Base-by-base conservation (phyloP, 2,888 invertebrate genomes). In the Meliscaeva auricollis region DNA sequence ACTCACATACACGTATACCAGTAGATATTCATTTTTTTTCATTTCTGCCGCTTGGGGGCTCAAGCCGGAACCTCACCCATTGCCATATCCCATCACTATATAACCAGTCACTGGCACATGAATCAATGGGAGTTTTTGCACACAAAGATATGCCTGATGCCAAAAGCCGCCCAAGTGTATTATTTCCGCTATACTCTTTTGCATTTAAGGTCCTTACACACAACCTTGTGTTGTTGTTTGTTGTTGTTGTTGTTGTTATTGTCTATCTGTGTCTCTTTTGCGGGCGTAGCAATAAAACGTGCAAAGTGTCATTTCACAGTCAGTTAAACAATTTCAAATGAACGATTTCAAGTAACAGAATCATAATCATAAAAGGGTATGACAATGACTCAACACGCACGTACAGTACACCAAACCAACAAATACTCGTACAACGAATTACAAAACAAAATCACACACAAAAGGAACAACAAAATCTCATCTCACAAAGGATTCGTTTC, bases 231-330 rank as follows among this genome's bases (percentile, higher is more conserved):
- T n/a, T 22, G 13, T 2, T 13, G 17, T 4, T 44, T 52, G 8
- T 41, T 41, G 22, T 44, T 15, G 0, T n/a, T 56, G 15, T n/a
- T 32, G 15, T 56, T 32, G 30, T 11, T 20, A 38, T 64, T 64
- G 64, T 44, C 74, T 74, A 32, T n/a, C 17, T 62, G 50, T 68
- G 35, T 52, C 38, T 58, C 9, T 38, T 38, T 60, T 50, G 32
- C 13, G 15, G 17, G 11, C 20, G 58, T 50, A 58, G 46, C 46
- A 85, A 81, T 85, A 85, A 85, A 85, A 85, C 58, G 50, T 72
- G 60, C 64, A 85, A 81, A 85, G 85, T 77, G 62, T 69, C 85
- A 81, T 81, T 85, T 85, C 76, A 62, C 85, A 85, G 85, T 69
- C 85, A 81, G 85, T 85, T 81, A 74, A 81, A 54, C 81, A 81